Evolutionary conservation across 2,113 vertebrate species (phyloP).

Genomic region (Eulemur rufifrons): DNA sequence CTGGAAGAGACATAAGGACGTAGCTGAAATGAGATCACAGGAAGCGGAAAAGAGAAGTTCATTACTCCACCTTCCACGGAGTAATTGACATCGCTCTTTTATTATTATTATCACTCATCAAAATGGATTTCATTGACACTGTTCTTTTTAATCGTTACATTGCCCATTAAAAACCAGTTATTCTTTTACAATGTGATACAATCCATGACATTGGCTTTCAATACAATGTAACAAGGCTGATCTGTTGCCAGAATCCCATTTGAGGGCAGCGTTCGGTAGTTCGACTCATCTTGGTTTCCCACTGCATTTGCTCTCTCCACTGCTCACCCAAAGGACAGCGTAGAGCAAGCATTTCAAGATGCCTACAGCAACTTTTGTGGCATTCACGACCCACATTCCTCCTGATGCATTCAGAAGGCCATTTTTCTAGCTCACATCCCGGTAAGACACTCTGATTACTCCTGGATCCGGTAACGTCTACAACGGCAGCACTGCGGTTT

Average conservation of each 20-base stretch:
- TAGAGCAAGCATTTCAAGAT: background rate
- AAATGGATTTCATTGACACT: background rate
- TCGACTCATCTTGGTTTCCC: background rate
- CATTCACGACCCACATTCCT: background rate
- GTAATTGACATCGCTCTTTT: background rate
- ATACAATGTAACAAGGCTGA: background rate
- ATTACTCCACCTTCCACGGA: background rate
- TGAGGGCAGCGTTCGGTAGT: background rate
- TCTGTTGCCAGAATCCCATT: background rate
- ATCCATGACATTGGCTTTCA: background rate
- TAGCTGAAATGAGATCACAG: fast-evolving
- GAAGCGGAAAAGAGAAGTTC: background rate
- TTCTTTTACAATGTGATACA: background rate
- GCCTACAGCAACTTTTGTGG: background rate
- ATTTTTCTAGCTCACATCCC: background rate
- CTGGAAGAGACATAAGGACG: background rate
- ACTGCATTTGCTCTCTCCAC: background rate
- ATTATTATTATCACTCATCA: background rate
- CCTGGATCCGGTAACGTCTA: background rate
- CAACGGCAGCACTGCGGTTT: background rate
- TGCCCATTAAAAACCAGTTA: background rate
- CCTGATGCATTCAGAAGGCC: background rate
- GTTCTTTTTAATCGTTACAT: background rate
- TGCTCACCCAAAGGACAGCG: background rate
- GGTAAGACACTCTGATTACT: background rate